Conservation (phyloP, 1,140 invertebrate genomes). For the Goniozus legneri region DNA sequence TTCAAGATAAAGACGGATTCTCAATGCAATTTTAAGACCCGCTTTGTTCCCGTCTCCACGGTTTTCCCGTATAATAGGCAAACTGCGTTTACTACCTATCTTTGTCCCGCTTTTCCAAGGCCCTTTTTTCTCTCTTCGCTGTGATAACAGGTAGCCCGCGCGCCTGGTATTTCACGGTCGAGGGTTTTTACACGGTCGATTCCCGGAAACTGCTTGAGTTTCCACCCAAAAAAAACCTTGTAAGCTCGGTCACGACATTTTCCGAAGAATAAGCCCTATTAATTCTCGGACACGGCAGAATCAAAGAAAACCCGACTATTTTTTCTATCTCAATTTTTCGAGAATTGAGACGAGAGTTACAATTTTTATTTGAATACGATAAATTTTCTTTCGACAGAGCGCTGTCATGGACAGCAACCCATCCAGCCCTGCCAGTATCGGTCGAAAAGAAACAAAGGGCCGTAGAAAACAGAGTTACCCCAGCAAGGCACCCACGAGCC, state of each 20-base stretch:
- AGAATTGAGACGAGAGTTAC: too few relatives aligned
- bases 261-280: too few relatives aligned
- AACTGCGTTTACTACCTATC: conserved; percentile 8
- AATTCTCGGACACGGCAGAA: too few relatives aligned
- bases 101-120: conserved; percentile 30
- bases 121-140: conserved; percentile 22
- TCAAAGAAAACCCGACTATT: too few relatives aligned
- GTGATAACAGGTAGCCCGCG: conserved; percentile 22
- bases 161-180: background rate
- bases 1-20: conserved; percentile 43
- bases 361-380: too few relatives aligned
- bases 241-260: too few relatives aligned
- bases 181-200: conserved; percentile 1
- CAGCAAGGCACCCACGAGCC: conserved; percentile 61
- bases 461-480: conserved; percentile 73
- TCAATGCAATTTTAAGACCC: conserved; percentile 41
- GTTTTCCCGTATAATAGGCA: conserved; percentile 19
- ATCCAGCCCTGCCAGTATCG: conserved; percentile 49
- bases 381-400: too few relatives aligned
- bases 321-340: too few relatives aligned
- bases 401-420: conserved; percentile 52
- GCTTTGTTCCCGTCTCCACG: conserved; percentile 26
- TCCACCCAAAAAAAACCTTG: background rate
- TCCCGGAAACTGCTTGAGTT: conserved; percentile 4
- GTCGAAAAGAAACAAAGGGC: conserved; percentile 57